Evolutionary conservation across 2,113 vertebrate genomes (phyloP).

Genomic region (Zeus faber): DNA sequence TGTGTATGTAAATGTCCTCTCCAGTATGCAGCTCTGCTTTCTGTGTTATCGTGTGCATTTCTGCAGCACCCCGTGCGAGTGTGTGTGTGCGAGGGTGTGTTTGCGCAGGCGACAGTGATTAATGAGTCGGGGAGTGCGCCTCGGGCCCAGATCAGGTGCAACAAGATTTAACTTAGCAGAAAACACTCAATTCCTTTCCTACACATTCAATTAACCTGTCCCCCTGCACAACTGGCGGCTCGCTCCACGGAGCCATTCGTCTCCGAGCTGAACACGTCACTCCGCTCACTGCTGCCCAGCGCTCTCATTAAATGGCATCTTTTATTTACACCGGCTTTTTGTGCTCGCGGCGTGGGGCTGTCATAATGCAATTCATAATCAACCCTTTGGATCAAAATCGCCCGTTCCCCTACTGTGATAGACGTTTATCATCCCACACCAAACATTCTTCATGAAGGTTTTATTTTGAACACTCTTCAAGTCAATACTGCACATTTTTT

Average conservation of each 20-base stretch:
- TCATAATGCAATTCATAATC: conserved; percentile 24
- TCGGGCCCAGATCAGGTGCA: conserved; percentile 68
- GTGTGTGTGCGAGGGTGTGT: conserved; percentile 7
- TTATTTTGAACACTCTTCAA: too few relatives aligned
- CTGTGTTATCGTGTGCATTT: too few relatives aligned
- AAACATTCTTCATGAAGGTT: too few relatives aligned
- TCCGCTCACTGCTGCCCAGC: conserved; percentile 5
- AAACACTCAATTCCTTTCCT: conserved; percentile 62
- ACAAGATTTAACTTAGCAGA: conserved; percentile 67
- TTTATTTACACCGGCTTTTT: conserved; percentile 41
- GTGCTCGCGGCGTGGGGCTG: conserved; percentile 23
- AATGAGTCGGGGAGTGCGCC: conserved; percentile 53
- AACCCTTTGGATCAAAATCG: too few relatives aligned
- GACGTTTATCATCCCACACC: too few relatives aligned
- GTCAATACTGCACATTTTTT: too few relatives aligned
- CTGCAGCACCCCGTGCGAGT: too few relatives aligned
- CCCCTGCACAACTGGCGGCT: too few relatives aligned
- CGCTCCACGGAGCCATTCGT: conserved; percentile 48
- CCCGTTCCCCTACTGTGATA: too few relatives aligned
- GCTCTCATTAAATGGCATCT: conserved; percentile 36
- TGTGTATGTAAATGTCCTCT: too few relatives aligned
- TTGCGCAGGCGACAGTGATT: conserved; percentile 53
- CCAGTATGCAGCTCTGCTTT: too few relatives aligned
- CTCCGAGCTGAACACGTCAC: conserved; percentile 26
- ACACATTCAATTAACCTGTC: conserved; percentile 72